phyloP scores from a whole-genome alignment of 2,113 vertebrate species.

The Pangasianodon hypophthalmus region DNA sequence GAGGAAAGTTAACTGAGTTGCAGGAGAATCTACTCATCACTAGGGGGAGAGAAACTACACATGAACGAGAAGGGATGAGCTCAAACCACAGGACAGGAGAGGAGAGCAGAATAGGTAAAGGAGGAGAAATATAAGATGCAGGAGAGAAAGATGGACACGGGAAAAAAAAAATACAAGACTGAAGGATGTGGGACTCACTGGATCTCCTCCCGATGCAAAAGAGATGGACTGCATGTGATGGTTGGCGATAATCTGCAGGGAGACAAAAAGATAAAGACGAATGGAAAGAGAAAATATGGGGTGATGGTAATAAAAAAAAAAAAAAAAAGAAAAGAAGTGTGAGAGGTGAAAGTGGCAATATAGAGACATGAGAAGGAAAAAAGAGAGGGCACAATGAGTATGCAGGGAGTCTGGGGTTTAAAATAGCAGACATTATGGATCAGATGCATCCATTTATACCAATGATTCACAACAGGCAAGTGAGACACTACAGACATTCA shows the following conservation, averaged over 20 bases:
- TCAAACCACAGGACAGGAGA: slow-evolving; percentile 56
- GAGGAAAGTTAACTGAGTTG: slow-evolving; percentile 44
- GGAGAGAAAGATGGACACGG: slow-evolving; percentile 40
- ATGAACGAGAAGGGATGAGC: slow-evolving; percentile 55
- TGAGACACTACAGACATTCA: slow-evolving; percentile 22
- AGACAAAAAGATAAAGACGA: slow-evolving; percentile 34
- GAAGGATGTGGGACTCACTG: slow-evolving; percentile 77
- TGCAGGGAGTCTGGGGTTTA: slow-evolving; percentile 22
- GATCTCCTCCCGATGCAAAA: slow-evolving; percentile 95
- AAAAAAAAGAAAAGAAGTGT: neutral
- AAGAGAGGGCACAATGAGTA: neutral
- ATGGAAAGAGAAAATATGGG: slow-evolving; percentile 20
- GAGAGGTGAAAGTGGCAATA: slow-evolving; percentile 35
- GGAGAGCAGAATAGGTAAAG: neutral
- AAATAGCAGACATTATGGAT: slow-evolving; percentile 5
- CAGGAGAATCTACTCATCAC: slow-evolving; percentile 35
- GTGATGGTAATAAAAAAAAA: neutral
- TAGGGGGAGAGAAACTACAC: slow-evolving; percentile 47
- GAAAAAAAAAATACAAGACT: neutral
- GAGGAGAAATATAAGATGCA: neutral
- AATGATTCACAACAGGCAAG: slow-evolving; percentile 10
- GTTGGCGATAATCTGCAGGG: slow-evolving; percentile 93
- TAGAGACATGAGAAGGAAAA: neutral
- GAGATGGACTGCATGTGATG: slow-evolving; percentile 99
- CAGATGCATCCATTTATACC: slow-evolving; percentile 20